Conservation (phyloP, 2,888 invertebrate species). For the Tholera decimalis region DNA sequence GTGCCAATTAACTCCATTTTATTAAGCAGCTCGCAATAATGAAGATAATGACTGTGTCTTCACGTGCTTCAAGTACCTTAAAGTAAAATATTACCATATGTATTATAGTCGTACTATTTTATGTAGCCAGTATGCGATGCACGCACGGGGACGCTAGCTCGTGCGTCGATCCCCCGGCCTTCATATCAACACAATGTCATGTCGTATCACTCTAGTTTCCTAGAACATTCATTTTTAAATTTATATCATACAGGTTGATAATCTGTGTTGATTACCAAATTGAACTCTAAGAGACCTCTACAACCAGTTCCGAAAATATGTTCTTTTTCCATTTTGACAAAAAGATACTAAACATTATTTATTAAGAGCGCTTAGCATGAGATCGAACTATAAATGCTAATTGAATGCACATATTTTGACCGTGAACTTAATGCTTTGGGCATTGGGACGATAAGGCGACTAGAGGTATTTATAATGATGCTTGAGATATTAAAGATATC, state of each 20-base stretch:
- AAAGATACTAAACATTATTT: conserved; percentile 46
- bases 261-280: background rate
- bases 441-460: conserved; percentile 66
- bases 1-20: conserved; percentile 15
- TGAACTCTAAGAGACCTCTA: conserved; percentile 21
- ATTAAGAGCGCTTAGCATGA: conserved; percentile 30
- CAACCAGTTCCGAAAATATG: conserved; percentile 19
- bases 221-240: conserved; percentile 35
- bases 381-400: conserved; percentile 27
- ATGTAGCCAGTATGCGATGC: conserved; percentile 68
- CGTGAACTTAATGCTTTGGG: conserved; percentile 59
- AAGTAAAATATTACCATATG: conserved; percentile 49
- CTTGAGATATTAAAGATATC: conserved; percentile 57
- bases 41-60: conserved; percentile 27
- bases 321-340: conserved; percentile 23
- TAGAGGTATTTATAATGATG: conserved; percentile 64
- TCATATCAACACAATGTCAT: conserved; percentile 73
- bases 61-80: conserved; percentile 28
- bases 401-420: conserved; percentile 50
- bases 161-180: conserved; percentile 74
- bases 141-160: conserved; percentile 71
- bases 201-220: conserved; percentile 62
- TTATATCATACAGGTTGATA: background rate
- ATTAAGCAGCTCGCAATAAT: conserved; percentile 36
- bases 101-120: conserved; percentile 37